These are phyloP conservation scores for Pectinophora gossypiella DNA, from an alignment of 1,140 invertebrate species.

Conservation along the genomic window DNA sequence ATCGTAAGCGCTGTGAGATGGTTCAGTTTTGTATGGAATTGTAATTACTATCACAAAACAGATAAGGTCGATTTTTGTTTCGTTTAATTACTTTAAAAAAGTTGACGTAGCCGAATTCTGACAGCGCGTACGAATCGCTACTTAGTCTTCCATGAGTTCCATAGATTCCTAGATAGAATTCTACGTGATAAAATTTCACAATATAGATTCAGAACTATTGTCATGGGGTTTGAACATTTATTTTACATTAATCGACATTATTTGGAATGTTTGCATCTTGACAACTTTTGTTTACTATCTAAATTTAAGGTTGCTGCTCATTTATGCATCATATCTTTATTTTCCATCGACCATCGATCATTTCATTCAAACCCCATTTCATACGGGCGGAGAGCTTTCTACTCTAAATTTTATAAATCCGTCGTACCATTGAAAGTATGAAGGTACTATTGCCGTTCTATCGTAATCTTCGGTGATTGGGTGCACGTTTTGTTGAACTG, in stretches of 20 bases:
- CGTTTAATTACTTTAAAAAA: no score
- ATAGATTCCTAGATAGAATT: background rate
- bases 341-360: constrained; percentile 45
- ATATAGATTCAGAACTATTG: constrained; percentile 43
- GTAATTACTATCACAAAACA: no score
- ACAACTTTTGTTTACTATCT: constrained; percentile 67
- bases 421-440: background rate
- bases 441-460: no score
- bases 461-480: constrained; percentile 71
- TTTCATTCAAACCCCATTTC: constrained; percentile 73
- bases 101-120: no score
- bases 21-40: no score
- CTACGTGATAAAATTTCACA: constrained; percentile 23
- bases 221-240: constrained; percentile 74
- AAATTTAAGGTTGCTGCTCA: constrained; percentile 38
- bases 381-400: constrained; percentile 66
- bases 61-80: no score
- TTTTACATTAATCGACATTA: constrained; percentile 55
- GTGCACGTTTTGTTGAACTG: constrained; percentile 61
- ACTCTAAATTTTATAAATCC: constrained; percentile 7
- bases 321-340: constrained; percentile 58
- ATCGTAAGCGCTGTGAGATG: no score
- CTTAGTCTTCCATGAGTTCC: background rate
- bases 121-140: no score
- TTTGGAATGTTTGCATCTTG: constrained; percentile 75